Conservation (phyloP, 2,113 vertebrate species). For the Chaenocephalus aceratus region DNA sequence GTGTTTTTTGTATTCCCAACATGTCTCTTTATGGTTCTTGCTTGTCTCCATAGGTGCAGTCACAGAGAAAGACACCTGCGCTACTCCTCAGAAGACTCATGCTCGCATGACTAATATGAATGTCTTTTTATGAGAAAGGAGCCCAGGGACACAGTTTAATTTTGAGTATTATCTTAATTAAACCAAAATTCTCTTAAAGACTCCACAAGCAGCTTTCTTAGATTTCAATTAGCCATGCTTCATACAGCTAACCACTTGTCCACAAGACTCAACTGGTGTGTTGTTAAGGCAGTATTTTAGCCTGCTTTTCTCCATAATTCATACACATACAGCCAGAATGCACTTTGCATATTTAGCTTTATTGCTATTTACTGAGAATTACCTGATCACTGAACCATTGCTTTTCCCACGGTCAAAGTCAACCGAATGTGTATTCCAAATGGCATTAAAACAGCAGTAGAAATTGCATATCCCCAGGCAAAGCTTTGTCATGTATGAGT, state of each 20-base stretch:
- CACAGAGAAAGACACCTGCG: conserved; percentile 14
- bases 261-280: conserved; percentile 30
- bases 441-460: conserved; percentile 37
- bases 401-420: conserved; percentile 24
- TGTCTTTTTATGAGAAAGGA: conserved; percentile 39
- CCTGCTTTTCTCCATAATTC: conserved; percentile 14
- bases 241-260: conserved; percentile 45
- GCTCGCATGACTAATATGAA: conserved; percentile 60
- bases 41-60: conserved; percentile 37
- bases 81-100: conserved; percentile 22
- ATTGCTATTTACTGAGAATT: conserved; percentile 41
- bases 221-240: conserved; percentile 70
- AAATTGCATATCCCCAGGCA: conserved; percentile 54
- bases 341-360: conserved; percentile 34
- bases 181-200: conserved; percentile 67
- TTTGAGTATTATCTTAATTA: conserved; percentile 73
- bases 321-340: conserved; percentile 21
- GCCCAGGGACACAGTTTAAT: conserved; percentile 36
- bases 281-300: conserved; percentile 28
- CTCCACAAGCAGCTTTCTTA: conserved; percentile 68
- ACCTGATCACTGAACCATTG: conserved; percentile 47
- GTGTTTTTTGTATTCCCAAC: neutral
- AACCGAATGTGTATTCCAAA: conserved; percentile 20
- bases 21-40: conserved; percentile 4
- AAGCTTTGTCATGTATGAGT: conserved; percentile 45